Evolutionary conservation across 2,113 vertebrate species (phyloP).

Genomic region (Corydoras sp.): DNA sequence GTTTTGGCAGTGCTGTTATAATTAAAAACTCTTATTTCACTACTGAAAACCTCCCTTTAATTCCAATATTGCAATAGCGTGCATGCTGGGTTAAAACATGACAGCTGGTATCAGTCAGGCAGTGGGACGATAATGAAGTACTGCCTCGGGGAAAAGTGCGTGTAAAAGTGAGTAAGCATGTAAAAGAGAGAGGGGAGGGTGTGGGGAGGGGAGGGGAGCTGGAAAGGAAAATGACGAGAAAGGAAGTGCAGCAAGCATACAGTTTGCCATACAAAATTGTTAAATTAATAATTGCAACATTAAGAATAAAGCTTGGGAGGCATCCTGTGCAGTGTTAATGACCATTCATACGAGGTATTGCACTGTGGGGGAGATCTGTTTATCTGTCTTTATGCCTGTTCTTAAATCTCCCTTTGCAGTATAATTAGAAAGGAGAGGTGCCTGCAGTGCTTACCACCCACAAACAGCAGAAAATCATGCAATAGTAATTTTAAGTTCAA

Average conservation of each 20-base stretch:
- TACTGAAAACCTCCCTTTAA: slow-evolving; percentile 33
- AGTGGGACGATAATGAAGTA: slow-evolving; percentile 30
- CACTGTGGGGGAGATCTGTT: slow-evolving; percentile 22
- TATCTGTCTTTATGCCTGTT: slow-evolving; percentile 14
- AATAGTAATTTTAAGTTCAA: slow-evolving; percentile 57
- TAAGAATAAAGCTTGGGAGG: background rate
- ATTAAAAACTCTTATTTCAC: slow-evolving; percentile 20
- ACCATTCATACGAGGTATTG: slow-evolving; percentile 9
- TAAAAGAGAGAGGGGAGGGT: slow-evolving; percentile 2
- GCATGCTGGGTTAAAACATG: slow-evolving; percentile 26
- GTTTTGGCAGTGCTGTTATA: slow-evolving; percentile 12
- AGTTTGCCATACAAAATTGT: background rate
- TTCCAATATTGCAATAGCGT: slow-evolving; percentile 19
- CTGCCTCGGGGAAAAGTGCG: slow-evolving; percentile 15
- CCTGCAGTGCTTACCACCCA: slow-evolving; percentile 56
- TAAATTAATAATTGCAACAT: slow-evolving; percentile 5
- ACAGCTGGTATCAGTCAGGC: slow-evolving; percentile 36
- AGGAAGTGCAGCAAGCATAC: background rate
- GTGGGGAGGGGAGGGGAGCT: too few relatives aligned
- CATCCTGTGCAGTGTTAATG: slow-evolving; percentile 10
- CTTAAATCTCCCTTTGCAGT: slow-evolving; percentile 40
- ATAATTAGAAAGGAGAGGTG: slow-evolving; percentile 56
- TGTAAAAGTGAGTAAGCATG: background rate
- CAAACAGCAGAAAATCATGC: slow-evolving; percentile 52
- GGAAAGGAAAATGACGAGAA: background rate